Evolutionary conservation across 2,797 vertebrate genomes (phyloP).

Genomic region (Tiaroga cobitis): DNA sequence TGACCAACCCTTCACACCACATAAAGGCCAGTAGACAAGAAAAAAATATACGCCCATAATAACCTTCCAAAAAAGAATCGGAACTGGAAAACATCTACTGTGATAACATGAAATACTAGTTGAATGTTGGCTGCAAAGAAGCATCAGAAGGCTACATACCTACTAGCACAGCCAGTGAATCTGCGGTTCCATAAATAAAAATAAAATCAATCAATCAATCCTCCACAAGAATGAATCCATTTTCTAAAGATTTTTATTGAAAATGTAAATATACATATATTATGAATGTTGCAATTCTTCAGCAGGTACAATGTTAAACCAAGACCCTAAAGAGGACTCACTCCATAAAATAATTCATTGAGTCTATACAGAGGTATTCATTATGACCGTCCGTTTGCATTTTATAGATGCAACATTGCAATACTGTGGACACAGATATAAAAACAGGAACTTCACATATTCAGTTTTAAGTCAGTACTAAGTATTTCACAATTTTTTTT

Average conservation of each 20-base stretch:
- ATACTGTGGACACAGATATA: constrained; percentile 42
- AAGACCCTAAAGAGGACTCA: constrained; percentile 34
- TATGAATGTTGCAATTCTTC: constrained; percentile 54
- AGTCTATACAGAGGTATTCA: constrained; percentile 46
- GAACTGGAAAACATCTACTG: background rate
- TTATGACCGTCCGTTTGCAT: constrained; percentile 37
- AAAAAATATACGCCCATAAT: background rate
- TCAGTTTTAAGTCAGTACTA: constrained; percentile 29
- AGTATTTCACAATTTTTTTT: constrained; percentile 24
- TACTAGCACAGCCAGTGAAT: background rate
- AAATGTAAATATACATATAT: constrained; percentile 78
- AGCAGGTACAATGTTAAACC: constrained; percentile 35
- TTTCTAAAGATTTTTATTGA: constrained; percentile 77
- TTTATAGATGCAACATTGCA: constrained; percentile 35
- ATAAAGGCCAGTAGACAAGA: background rate
- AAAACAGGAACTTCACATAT: constrained; percentile 47
- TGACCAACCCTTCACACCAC: too few species aligned
- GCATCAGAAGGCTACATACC: background rate
- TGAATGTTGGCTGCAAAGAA: background rate
- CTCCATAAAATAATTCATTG: constrained; percentile 26
- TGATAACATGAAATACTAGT: background rate
- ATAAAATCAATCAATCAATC: too few species aligned
- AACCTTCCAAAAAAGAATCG: background rate
- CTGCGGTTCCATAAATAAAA: too few species aligned
- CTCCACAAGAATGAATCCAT: background rate